A percentile compares a stretch with the other conserved stretches of the same genome.
These are phyloP conservation scores for Sminthurinus aureus DNA, from an alignment of 2,888 invertebrate species.

Conservation along the genomic window DNA sequence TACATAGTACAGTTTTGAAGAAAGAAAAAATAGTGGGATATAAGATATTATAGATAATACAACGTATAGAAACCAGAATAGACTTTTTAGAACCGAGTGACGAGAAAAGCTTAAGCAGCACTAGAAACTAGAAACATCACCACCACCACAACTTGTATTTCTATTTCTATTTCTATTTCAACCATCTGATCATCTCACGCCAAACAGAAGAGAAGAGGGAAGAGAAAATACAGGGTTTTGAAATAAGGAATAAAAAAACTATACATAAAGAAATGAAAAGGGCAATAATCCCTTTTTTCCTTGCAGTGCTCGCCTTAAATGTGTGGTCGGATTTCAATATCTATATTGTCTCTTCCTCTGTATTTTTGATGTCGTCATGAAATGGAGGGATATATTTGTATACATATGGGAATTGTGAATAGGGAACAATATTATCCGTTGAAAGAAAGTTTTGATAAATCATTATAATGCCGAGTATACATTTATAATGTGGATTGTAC, in stretches of 20 bases:
- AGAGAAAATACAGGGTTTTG: constrained; percentile 5
- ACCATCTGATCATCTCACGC: neutral
- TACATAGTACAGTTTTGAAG: constrained; percentile 54
- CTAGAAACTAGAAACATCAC: neutral
- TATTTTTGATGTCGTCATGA: constrained; percentile 42
- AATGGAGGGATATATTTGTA: constrained; percentile 36
- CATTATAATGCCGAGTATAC: constrained; percentile 56
- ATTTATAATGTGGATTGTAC: no score
- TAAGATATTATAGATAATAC: neutral
- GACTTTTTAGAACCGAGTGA: constrained; percentile 1
- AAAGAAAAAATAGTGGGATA: constrained; percentile 9
- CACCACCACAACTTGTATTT: neutral
- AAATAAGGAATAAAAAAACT: constrained; percentile 30
- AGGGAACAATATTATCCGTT: constrained; percentile 32
- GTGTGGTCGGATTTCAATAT: constrained; percentile 57
- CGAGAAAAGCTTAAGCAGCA: constrained; percentile 33
- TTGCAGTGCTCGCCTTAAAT: constrained; percentile 41
- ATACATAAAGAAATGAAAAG: constrained; percentile 46
- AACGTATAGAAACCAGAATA: constrained; percentile 2
- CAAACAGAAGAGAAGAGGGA: constrained; percentile 2
- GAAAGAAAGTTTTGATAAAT: constrained; percentile 60
- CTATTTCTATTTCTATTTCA: neutral
- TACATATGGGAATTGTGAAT: constrained; percentile 11
- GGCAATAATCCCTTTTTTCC: constrained; percentile 57
- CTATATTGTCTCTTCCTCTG: constrained; percentile 46